Conservation (phyloP, 2,113 vertebrate genomes). For the Pituophis catenifer region DNA sequence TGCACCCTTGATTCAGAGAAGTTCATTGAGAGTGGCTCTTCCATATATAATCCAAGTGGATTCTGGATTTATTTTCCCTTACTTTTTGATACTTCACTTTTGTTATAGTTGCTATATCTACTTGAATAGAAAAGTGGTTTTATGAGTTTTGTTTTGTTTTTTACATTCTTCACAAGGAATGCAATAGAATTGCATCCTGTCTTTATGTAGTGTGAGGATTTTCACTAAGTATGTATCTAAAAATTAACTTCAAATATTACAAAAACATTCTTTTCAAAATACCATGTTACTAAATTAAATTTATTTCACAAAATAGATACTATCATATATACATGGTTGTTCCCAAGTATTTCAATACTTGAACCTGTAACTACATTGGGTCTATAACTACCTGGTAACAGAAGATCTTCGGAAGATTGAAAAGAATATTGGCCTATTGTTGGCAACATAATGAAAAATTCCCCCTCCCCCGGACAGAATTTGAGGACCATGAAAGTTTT, state of each 20-base stretch:
- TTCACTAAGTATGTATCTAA: background rate
- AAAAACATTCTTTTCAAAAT: background rate
- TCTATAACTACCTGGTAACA: background rate
- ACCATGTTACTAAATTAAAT: background rate
- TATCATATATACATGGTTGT: background rate
- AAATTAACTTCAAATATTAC: background rate
- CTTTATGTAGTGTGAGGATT: background rate
- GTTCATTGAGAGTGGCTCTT: background rate
- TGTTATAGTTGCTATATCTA: background rate
- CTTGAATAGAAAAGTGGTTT: background rate
- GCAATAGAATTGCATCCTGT: background rate
- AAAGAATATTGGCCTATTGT: background rate
- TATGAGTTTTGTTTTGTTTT: background rate
- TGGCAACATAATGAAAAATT: background rate
- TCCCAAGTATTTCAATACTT: background rate
- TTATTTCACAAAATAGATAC: background rate
- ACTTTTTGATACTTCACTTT: background rate
- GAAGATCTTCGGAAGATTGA: background rate
- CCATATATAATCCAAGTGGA: background rate
- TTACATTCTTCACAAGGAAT: background rate
- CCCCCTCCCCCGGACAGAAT: accelerated
- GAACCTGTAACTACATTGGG: background rate
- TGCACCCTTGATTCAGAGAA: background rate
- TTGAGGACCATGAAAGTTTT: background rate
- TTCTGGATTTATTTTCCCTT: background rate